Evolutionary conservation across 2,797 vertebrate genomes (phyloP), one percentile per base, ranked within the genome.

Genomic region (Stomatorhinus walkeri): DNA sequence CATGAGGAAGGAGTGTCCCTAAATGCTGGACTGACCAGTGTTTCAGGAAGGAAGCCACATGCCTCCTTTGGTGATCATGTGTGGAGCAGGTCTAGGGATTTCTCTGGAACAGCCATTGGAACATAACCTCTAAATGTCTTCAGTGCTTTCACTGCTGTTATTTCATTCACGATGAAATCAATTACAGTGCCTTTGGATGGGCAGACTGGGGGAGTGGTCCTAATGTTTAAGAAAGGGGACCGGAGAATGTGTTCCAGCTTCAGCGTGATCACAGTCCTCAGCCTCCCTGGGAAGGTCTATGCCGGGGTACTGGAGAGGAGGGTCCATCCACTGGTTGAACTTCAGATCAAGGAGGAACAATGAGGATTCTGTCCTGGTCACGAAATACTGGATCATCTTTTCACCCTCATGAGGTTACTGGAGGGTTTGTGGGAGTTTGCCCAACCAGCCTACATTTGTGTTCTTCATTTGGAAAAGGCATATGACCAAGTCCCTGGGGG

Each of bases 1-100:
- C 87, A 89, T 5, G 3, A 90, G 85, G 72, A 94, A 89, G 87
- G 28, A 48, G 83, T 85, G 90, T 91, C 83, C 36, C 68, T 92
- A 94, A 84, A 87, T 48, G 88, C 14, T 89, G 61, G 28, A 93
- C 91, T 22, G 86, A 61, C 91, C 92, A 92, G 88, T 61, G 6
- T 61, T 91, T 92, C 88, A 93, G 91, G 79, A 94, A 89, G 4
- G 89, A 92, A 0, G 85, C 49, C 88, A 93, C 89, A 76, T 90
- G 72, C 49, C 59, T 52, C 81, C 0, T 91, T 46, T 88, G 91
- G 64, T 22, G 10, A 36, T 19, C 0, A 51, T 46, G 1, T 1
- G 8, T 0, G 49, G n/a, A 89, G 68, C 40, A 40, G 32, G 5
- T 54, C 86, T 3, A 93, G 84, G 81, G 87, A 90, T 59, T 94